Evolutionary conservation across 2,888 invertebrate species (phyloP).

Genomic region (Rhaphigaster nebulosa): DNA sequence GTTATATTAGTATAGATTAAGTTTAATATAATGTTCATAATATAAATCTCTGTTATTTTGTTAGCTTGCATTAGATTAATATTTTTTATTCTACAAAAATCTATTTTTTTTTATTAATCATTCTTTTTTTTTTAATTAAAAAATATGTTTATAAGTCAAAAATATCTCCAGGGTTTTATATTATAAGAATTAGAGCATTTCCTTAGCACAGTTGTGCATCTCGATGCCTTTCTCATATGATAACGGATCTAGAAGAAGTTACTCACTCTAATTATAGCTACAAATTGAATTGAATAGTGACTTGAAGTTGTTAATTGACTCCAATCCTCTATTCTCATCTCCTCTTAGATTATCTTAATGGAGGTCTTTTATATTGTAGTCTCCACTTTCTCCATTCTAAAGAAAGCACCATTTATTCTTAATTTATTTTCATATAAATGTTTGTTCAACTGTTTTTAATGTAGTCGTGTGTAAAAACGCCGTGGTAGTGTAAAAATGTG

Average conservation of each 20-base stretch:
- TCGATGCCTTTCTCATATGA: background rate
- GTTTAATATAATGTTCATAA: too few relatives aligned
- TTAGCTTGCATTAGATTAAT: too few relatives aligned
- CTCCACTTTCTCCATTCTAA: background rate
- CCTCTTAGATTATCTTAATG: background rate
- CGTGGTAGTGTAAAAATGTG: too few relatives aligned
- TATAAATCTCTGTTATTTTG: too few relatives aligned
- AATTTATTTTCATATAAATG: background rate
- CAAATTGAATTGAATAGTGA: constrained; percentile 15
- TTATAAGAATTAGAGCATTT: background rate
- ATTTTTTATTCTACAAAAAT: too few relatives aligned
- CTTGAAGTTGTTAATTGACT: background rate
- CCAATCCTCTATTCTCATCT: background rate
- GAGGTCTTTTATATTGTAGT: background rate
- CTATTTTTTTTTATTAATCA: too few relatives aligned
- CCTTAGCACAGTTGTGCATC: background rate
- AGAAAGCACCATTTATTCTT: constrained; percentile 7
- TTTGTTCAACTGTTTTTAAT: background rate
- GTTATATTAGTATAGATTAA: too few relatives aligned
- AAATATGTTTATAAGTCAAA: too few relatives aligned
- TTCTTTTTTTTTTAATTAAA: too few relatives aligned
- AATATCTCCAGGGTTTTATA: background rate
- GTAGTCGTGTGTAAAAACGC: background rate
- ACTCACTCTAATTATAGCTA: background rate
- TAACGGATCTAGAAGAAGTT: constrained; percentile 21